Evolutionary conservation across 2,797 vertebrate species (phyloP), one percentile per base, ranked within the genome.

Genomic region (Loriculus beryllinus): DNA sequence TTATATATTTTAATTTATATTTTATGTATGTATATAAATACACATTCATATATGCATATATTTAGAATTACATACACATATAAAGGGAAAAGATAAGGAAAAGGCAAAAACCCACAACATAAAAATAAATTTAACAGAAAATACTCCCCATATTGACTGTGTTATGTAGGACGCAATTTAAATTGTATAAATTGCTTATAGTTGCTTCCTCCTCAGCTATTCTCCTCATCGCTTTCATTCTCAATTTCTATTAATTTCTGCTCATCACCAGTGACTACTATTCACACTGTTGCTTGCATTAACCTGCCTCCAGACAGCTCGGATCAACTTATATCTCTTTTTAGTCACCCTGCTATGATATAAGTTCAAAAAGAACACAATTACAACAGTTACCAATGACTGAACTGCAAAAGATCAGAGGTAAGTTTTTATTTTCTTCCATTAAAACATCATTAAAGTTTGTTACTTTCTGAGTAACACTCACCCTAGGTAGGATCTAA

Each of bases 281-380:
- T 18, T 80, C 56, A 29, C 45, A 48, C 31, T 20, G 7, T 29
- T 84, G 59, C 49, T 91, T 91, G 37, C 60, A 76, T 48, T 88
- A 76, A 76, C 28, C 48, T 65, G 69, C 23, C 23, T 90, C 31
- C 47, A 90, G 42, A 54, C 23, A 88, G 56, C 86, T 92, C 68
- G 79, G 70, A 60, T 67, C 59, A 82, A 67, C 40, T 68, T 52
- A 12, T 3, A 33, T 22, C 21, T 80, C 51, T 67, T 86, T 95
- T 82, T 60, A 70, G n/a, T 89, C 19, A 82, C 59, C 23, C 76
- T 65, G 60, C 51, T 80, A 20, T 51, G 76, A 62, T 62, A 54
- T 10, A 80, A 23, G 90, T 94, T 88, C 75, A 90, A 90, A 92
- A 92, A 92, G 48, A 90, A 60, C 51, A 48, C 35, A 77, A 81